Conservation (phyloP, 2,797 vertebrate species). For the Siniperca obscura region DNA sequence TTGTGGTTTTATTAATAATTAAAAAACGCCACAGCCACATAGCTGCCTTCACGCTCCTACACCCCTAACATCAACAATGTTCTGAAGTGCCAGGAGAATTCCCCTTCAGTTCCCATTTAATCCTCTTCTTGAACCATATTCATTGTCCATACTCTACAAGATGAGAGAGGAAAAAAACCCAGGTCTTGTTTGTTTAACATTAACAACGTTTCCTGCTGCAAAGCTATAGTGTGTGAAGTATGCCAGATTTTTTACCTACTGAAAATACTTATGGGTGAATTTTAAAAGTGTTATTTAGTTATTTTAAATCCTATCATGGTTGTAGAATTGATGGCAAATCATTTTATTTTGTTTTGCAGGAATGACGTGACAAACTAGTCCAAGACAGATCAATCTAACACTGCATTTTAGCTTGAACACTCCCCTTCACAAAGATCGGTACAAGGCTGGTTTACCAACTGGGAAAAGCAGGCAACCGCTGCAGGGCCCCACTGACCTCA, state of each 20-base stretch:
- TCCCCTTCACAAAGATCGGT: neutral
- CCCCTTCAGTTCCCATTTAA: constrained; percentile 45
- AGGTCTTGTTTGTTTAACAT: constrained; percentile 39
- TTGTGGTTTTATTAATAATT: constrained; percentile 21
- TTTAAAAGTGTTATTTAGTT: neutral
- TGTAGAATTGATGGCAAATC: neutral
- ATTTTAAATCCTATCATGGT: neutral
- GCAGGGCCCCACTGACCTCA: neutral
- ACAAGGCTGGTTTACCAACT: neutral
- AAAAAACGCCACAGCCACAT: neutral
- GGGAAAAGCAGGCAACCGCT: neutral
- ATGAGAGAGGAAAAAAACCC: neutral
- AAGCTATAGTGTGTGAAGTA: neutral
- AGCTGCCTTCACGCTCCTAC: neutral
- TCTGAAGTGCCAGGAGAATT: constrained; percentile 23
- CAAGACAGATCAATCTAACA: neutral
- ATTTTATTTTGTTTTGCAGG: neutral
- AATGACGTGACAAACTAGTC: neutral
- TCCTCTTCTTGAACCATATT: constrained; percentile 40
- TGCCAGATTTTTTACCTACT: neutral
- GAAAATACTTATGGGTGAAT: neutral
- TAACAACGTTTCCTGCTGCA: constrained; percentile 30
- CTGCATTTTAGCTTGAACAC: neutral
- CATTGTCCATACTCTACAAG: constrained; percentile 31
- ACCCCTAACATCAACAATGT: constrained; percentile 17